Base-by-base conservation (phyloP, 2,113 vertebrate genomes). In the Grammomys dolichurus region DNA sequence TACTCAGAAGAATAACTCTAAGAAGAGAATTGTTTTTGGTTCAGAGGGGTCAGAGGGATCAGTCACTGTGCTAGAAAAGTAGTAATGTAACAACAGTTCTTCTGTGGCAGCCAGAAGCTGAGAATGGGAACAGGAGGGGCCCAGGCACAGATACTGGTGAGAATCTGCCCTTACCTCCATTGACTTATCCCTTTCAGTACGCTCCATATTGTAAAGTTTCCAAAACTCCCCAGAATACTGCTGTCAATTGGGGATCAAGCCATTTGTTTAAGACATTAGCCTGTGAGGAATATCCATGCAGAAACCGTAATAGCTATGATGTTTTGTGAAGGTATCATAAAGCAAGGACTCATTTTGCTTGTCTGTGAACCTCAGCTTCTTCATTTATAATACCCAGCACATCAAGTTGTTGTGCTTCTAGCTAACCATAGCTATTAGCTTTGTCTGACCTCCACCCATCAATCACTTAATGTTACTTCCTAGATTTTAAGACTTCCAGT, bases 401-500 rank as follows among this genome's bases (percentile, higher is more conserved):
- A 11, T 2, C 56, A n/a, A 91, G 1, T 93, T 94, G 16, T 4
- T 77, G 20, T 1, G 7, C 12, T 69, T 69, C 28, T 69, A 63
- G 17, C 4, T n/a, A 51, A n/a, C 31, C 36, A 20, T 0, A 16
- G n/a, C 54, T 56, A 12, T 77, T 69, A 69, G 17, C 58, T 72
- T 85, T 33, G 7, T 40, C n/a, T 80, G 84, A 13, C 0, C 65
- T 2, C 24, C 26, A n/a, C 16, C 40, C 54, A 60, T 88, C 90
- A 73, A 69, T 56, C 54, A 90, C 4, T 60, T 72, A 46, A 1
- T 67, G 12, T 0, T 60, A 40, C 70, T 51, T 75, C 22, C 43
- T 95, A 93, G 3, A 81, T 94, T 76, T 89, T 24, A 88, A 63
- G 72, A 86, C 65, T 87, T 73, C 14, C 8, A 81, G 26, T 81